Percentiles rank a stretch among this genome's conserved stretches.
These are phyloP conservation scores for Lamellibrachia luymesi DNA, from an alignment of 1,140 invertebrate genomes.

Conservation along the genomic window DNA sequence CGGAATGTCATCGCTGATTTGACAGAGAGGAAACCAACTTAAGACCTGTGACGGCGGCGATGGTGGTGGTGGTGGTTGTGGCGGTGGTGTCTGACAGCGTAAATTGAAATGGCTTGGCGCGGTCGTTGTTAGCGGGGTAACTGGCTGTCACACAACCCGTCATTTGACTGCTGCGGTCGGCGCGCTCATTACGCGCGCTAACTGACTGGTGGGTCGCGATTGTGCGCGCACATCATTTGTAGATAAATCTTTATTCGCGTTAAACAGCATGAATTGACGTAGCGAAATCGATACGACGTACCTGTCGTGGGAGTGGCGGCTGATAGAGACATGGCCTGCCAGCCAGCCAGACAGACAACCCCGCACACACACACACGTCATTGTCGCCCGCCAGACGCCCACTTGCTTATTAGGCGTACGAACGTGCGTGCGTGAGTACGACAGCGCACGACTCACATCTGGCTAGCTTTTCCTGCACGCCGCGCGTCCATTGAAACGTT, in stretches of 20 bases:
- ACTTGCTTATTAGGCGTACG: background rate
- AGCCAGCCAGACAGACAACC: background rate
- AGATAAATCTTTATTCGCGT: slow-evolving; percentile 5
- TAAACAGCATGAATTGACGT: slow-evolving; percentile 1
- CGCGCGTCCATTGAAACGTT: too few species aligned
- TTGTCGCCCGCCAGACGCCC: background rate
- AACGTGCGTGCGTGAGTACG: background rate
- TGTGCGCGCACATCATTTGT: slow-evolving; percentile 3
- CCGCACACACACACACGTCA: background rate
- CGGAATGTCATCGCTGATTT: background rate
- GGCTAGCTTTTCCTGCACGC: background rate
- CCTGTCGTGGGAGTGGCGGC: background rate
- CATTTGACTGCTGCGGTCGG: background rate
- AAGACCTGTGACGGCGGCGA: background rate
- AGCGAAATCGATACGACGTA: background rate
- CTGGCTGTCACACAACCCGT: background rate
- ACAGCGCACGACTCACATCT: background rate
- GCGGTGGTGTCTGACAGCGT: background rate
- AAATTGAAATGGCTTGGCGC: background rate
- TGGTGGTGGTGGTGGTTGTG: too few species aligned
- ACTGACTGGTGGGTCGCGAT: background rate
- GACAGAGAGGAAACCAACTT: background rate
- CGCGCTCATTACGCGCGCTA: slow-evolving; percentile 2
- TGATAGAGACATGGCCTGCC: background rate
- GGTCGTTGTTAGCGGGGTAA: background rate